Evolutionary conservation across 2,888 invertebrate species (phyloP).

Genomic region (Clitarchus hookeri): DNA sequence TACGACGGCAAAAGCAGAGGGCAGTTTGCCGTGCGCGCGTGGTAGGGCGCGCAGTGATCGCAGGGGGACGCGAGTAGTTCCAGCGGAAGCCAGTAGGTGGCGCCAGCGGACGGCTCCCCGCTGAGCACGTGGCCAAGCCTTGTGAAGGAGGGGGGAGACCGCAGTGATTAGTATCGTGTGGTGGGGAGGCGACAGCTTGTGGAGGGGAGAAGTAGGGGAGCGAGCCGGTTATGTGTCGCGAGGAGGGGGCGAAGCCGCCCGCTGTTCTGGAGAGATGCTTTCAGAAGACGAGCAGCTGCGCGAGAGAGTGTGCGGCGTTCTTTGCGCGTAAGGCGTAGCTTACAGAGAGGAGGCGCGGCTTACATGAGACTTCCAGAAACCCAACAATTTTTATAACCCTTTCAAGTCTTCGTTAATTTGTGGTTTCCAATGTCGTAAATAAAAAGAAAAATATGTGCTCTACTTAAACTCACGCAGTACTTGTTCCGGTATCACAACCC

Average conservation of each 20-base stretch:
- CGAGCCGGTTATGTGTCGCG: neutral
- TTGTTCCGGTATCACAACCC: too few species aligned
- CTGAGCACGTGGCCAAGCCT: neutral
- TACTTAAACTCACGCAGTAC: too few species aligned
- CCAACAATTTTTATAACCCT: too few species aligned
- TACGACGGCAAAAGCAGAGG: neutral
- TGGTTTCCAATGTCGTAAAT: too few species aligned
- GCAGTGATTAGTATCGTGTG: constrained; percentile 19
- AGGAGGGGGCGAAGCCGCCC: neutral
- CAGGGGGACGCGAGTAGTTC: neutral
- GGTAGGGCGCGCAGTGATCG: neutral
- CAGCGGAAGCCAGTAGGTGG: neutral
- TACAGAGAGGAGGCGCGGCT: too few species aligned
- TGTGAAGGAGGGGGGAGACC: neutral
- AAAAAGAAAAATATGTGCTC: too few species aligned
- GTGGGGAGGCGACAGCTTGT: neutral
- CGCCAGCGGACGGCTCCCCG: constrained; percentile 16
- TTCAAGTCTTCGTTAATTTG: too few species aligned
- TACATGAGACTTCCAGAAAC: too few species aligned
- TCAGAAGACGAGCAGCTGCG: neutral
- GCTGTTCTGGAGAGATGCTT: neutral
- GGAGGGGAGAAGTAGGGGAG: constrained; percentile 19
- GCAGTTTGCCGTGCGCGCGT: neutral
- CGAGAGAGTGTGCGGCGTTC: too few species aligned
- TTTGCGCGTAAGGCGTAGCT: too few species aligned